Conservation (phyloP, 2,888 invertebrate species). For the Pristionchus fissidentatus region DNA sequence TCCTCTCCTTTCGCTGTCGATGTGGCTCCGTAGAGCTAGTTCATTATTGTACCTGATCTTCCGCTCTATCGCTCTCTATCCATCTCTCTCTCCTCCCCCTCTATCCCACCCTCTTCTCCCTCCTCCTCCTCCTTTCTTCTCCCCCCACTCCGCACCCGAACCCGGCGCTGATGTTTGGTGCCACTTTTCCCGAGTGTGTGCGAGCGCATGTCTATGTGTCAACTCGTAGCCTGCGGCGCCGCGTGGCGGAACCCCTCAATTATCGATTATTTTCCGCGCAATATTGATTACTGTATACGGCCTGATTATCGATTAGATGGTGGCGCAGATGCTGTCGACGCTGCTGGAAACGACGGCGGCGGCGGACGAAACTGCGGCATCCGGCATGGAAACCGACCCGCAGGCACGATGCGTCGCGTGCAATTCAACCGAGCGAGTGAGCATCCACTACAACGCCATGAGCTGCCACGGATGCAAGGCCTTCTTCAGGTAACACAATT, state of each 20-base stretch:
- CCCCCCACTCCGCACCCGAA: no score
- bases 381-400: not conserved
- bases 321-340: constrained; percentile 18
- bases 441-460: constrained; percentile 67
- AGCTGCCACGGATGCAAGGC: constrained; percentile 70
- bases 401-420: constrained; percentile 63
- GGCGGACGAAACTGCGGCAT: no score
- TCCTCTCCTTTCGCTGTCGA: no score
- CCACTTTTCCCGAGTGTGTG: not conserved
- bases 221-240: no score
- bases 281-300: not conserved
- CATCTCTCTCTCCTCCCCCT: not conserved
- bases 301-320: constrained; percentile 23
- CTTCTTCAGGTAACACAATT: constrained; percentile 55
- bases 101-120: not conserved
- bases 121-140: not conserved
- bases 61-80: constrained; percentile 4
- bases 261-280: not conserved
- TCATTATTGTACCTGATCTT: constrained; percentile 30
- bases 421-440: constrained; percentile 61
- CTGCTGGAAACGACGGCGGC: not conserved
- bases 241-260: no score
- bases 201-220: not conserved
- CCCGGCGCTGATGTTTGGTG: constrained; percentile 12
- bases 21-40: no score